Percentiles rank a stretch among this genome's conserved stretches.
Conservation (phyloP, 2,113 vertebrate species). For the Centrocercus urophasianus region DNA sequence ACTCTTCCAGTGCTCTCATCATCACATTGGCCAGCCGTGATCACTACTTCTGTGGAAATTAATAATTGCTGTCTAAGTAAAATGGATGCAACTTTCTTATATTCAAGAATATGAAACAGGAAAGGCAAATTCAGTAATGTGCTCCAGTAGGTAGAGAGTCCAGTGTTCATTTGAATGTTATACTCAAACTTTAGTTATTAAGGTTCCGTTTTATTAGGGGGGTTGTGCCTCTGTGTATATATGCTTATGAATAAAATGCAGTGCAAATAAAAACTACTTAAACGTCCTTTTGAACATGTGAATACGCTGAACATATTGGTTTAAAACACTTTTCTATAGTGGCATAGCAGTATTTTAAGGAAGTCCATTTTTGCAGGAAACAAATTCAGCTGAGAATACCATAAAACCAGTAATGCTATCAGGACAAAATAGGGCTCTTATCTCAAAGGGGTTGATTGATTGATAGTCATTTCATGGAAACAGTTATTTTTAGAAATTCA, state of each 20-base stretch:
- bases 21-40: not conserved
- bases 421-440: slow-evolving; percentile 64
- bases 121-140: not conserved
- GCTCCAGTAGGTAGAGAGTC: fast-evolving
- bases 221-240: not conserved
- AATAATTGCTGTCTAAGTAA: not conserved
- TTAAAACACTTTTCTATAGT: not conserved
- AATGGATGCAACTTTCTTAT: not conserved
- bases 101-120: not conserved
- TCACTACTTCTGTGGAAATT: not conserved
- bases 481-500: slow-evolving; percentile 72
- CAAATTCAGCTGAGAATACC: not conserved
- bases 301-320: fast-evolving
- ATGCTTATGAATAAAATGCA: not conserved
- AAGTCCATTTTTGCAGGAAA: not conserved
- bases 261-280: not conserved
- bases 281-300: not conserved
- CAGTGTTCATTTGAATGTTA: not conserved
- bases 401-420: not conserved
- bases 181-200: not conserved
- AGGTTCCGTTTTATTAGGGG: not conserved
- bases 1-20: not conserved
- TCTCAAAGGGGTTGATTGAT: slow-evolving; percentile 38
- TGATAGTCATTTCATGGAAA: slow-evolving; percentile 55
- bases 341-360: slow-evolving; percentile 17